phyloP scores from a whole-genome alignment of 2,797 vertebrate genomes.

The Cossypha polioptera region DNA sequence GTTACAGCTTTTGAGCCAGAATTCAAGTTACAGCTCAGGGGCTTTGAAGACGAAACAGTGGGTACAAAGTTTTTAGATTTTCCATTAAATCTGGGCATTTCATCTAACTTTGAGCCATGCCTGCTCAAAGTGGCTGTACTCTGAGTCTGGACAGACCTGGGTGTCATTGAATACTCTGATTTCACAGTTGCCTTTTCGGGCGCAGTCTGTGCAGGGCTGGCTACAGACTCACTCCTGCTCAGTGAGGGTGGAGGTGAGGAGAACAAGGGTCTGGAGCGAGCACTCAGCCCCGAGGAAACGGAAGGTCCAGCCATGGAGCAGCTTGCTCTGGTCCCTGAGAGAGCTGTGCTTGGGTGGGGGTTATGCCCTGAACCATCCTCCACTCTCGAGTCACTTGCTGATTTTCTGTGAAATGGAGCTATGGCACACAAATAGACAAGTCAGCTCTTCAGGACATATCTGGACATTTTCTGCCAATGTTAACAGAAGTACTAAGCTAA shows the following conservation, averaged over 20 bases:
- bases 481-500: not conserved
- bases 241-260: not conserved
- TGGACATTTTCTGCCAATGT: not conserved
- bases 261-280: not conserved
- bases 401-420: slow-evolving; percentile 74
- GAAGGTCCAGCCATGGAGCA: slow-evolving; percentile 42
- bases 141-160: slow-evolving; percentile 58
- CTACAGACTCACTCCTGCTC: slow-evolving; percentile 36
- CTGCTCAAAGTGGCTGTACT: not conserved
- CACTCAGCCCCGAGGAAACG: slow-evolving; percentile 15
- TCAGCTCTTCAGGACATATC: not conserved
- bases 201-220: slow-evolving; percentile 1
- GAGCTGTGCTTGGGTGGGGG: slow-evolving; percentile 21
- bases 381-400: slow-evolving; percentile 23
- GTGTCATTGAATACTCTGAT: slow-evolving; percentile 49
- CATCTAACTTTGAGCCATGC: not conserved
- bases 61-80: not conserved
- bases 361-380: slow-evolving; percentile 46
- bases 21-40: not conserved
- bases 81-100: slow-evolving; percentile 10
- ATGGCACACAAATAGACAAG: slow-evolving; percentile 10
- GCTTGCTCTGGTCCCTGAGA: slow-evolving; percentile 60
- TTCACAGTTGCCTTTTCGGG: slow-evolving; percentile 10
- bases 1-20: slow-evolving; percentile 30
- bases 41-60: not conserved